Evolutionary conservation across 2,113 vertebrate genomes (phyloP), one percentile per base, ranked within the genome.

Genomic region (Saguinus midas): DNA sequence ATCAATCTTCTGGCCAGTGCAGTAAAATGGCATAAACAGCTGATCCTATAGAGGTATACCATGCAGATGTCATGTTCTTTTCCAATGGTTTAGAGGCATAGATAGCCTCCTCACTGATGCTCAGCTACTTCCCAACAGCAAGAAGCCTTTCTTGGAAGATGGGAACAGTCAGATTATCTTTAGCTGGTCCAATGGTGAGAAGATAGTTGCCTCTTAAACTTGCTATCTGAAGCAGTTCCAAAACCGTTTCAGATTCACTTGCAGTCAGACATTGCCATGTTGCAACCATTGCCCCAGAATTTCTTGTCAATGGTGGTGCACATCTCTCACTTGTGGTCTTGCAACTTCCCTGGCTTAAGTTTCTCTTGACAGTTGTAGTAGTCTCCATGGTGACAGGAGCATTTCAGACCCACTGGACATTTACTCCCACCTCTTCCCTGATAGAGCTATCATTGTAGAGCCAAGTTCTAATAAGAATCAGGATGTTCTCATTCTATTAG

Each of bases 401-500:
- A 99, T 83, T 99, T 99, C 1, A 29, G 72, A 5, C 99, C 99
- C 99, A 99, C 48, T 98, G 92, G 90, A 99, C 99, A 80, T 99
- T 99, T 64, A 98, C 99, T 94, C 99, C 99, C 9, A 99, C 97
- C 0, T 98, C 98, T 95, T 99, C 99, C 98, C 99, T 99, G 72
- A 99, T 97, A 0, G 99, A 99, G 89, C 99, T 99, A 35, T 99
- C 98, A 1, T 99, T 99, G 93, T 99, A 99, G 55, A 99, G 99
- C 99, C 99, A 99, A 97, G 95, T 99, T 99, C 99, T 99, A 99
- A 92, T 99, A 99, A 0, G 98, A 98, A 94, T 99, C 99, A 3
- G 99, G 99, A 43, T 99, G 99, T 91, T 99, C 99, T 99, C 99
- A 99, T 82, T 23, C 99, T 99, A 95, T 99, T 99, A 13, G 99